phyloP scores from a whole-genome alignment of 2,888 invertebrate genomes.

The Euphydryas editha region DNA sequence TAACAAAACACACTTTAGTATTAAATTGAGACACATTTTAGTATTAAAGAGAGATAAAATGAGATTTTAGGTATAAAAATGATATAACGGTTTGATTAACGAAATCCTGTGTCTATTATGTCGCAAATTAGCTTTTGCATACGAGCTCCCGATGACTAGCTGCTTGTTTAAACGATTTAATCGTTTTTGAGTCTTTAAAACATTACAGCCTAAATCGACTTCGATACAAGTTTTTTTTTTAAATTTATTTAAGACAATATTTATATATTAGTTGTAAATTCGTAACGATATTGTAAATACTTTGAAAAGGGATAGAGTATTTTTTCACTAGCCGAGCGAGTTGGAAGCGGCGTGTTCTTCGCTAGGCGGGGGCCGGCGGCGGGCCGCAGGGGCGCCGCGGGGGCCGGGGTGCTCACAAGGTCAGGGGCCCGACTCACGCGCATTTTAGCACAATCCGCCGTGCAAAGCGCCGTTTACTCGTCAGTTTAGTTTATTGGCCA shows the following conservation, averaged over 20 bases:
- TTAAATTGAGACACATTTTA: too few relatives aligned
- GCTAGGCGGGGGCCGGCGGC: constrained; percentile 49
- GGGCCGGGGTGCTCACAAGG: constrained; percentile 61
- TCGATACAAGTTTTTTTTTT: background rate
- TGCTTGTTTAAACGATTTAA: background rate
- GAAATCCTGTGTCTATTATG: background rate
- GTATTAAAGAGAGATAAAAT: too few relatives aligned
- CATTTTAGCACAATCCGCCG: constrained; percentile 42
- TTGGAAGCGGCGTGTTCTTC: constrained; percentile 31
- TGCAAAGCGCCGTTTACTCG: constrained; percentile 33
- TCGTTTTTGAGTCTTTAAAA: too few relatives aligned
- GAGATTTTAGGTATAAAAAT: background rate
- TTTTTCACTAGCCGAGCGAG: constrained; percentile 41
- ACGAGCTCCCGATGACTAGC: background rate
- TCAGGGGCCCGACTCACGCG: constrained; percentile 72
- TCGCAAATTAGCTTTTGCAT: background rate
- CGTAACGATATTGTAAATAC: constrained; percentile 16
- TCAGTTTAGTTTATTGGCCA: constrained; percentile 29
- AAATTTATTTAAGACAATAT: background rate
- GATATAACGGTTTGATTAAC: background rate
- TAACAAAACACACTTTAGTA: background rate
- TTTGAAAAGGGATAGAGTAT: constrained; percentile 44
- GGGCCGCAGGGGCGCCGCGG: constrained; percentile 42
- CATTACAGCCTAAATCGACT: background rate
- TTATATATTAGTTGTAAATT: constrained; percentile 20